These are phyloP conservation scores for Biston betularia DNA, from an alignment of 2,888 invertebrate species.

Conservation along the genomic window DNA sequence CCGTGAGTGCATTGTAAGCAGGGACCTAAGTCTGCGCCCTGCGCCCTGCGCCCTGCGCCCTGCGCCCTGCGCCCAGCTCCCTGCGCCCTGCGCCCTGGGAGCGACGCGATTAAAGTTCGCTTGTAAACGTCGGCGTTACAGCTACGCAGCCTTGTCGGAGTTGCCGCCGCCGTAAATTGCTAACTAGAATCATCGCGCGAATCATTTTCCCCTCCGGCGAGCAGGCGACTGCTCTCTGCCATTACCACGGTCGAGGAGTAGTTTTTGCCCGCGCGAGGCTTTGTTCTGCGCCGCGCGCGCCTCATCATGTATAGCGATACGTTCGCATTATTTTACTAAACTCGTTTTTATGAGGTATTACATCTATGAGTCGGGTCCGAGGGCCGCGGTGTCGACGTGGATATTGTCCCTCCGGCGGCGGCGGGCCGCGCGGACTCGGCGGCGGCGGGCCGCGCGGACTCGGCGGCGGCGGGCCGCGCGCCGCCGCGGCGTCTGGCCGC, in stretches of 20 bases:
- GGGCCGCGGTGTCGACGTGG: not conserved
- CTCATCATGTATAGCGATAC: conserved; percentile 50
- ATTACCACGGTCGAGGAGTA: conserved; percentile 5
- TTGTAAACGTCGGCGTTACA: not conserved
- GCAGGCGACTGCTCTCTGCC: not conserved
- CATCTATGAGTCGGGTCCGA: conserved; percentile 44
- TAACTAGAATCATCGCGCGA: not conserved
- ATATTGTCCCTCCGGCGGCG: too few relatives aligned
- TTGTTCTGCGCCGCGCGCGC: conserved; percentile 42
- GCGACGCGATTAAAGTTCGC: too few relatives aligned
- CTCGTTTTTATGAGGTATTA: conserved; percentile 47
- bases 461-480: not conserved
- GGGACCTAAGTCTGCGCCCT: not conserved
- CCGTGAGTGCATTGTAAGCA: not conserved
- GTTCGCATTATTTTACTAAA: conserved; percentile 53
- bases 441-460: not conserved
- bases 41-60: not conserved
- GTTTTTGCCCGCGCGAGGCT: conserved; percentile 35
- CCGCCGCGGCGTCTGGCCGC: conserved; percentile 25
- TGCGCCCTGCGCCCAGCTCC: not conserved
- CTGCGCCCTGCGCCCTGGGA: not conserved
- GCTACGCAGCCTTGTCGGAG: not conserved
- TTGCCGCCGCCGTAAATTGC: conserved; percentile 3
- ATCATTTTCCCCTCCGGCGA: conserved; percentile 20
- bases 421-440: too few relatives aligned